These are phyloP conservation scores for Artibeus jamaicensis DNA, from an alignment of 2,797 vertebrate genomes.

Conservation along the genomic window DNA sequence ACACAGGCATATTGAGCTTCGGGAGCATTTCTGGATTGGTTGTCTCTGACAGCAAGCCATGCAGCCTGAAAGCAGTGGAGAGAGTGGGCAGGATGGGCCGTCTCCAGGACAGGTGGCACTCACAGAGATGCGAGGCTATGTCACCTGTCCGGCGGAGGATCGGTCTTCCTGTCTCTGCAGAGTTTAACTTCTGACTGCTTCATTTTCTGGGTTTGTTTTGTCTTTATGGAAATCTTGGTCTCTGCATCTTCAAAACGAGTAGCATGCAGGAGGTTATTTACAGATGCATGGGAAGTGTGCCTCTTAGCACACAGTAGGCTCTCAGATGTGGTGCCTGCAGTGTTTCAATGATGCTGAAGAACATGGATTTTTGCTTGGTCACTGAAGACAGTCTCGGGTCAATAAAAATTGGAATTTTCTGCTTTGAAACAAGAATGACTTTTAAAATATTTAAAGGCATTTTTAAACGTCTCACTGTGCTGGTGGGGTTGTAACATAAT, in stretches of 20 bases:
- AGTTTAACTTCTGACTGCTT: background rate
- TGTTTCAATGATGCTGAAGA: background rate
- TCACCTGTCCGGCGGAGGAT: fast-evolving
- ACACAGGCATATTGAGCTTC: background rate
- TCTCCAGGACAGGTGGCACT: background rate
- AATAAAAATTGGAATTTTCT: background rate
- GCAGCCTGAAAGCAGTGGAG: background rate
- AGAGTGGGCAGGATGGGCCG: background rate
- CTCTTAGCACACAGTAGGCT: background rate
- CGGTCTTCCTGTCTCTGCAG: fast-evolving
- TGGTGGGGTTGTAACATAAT: background rate
- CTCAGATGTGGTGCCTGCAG: fast-evolving
- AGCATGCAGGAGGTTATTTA: fast-evolving
- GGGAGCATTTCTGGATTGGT: background rate
- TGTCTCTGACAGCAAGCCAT: background rate
- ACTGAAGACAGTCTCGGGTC: background rate
- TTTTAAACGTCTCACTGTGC: background rate
- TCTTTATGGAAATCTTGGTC: background rate
- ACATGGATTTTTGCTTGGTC: background rate
- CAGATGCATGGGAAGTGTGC: too few species aligned
- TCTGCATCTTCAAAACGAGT: background rate
- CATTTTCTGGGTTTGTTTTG: fast-evolving
- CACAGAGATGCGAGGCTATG: fast-evolving
- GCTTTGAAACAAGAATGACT: background rate
- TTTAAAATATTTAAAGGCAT: background rate